Conservation (phyloP, 1,140 invertebrate species). For the Rhynchophorus ferrugineus region DNA sequence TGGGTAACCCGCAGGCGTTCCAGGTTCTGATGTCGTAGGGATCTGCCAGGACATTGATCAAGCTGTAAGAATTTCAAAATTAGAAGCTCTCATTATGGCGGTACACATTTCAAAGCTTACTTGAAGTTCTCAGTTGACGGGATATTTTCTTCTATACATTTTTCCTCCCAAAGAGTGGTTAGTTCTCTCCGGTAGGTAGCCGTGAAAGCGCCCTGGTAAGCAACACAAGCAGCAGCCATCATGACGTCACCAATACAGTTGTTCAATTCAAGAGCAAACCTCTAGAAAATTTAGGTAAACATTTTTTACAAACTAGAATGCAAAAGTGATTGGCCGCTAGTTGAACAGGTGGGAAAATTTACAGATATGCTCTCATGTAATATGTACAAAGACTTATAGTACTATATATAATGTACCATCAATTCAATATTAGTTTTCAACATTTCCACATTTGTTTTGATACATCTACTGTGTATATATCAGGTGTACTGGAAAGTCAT, state of each 20-base stretch:
- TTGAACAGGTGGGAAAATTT: too few species aligned
- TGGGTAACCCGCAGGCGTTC: slow-evolving; percentile 75
- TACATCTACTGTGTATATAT: too few species aligned
- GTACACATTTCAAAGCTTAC: slow-evolving; percentile 31
- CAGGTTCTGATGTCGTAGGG: slow-evolving; percentile 75
- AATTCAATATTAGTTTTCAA: too few species aligned
- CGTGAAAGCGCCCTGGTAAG: slow-evolving; percentile 84
- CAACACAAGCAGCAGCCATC: slow-evolving; percentile 74
- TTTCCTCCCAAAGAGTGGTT: slow-evolving; percentile 57
- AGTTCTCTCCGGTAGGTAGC: slow-evolving; percentile 62
- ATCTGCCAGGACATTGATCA: slow-evolving; percentile 70
- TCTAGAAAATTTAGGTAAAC: slow-evolving; percentile 18
- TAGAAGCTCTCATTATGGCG: slow-evolving; percentile 12
- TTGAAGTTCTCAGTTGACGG: slow-evolving; percentile 60
- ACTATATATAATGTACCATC: too few species aligned
- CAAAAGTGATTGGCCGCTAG: too few species aligned
- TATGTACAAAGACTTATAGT: too few species aligned
- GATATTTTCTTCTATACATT: slow-evolving; percentile 55
- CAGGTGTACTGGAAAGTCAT: too few species aligned
- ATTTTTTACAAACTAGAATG: too few species aligned
- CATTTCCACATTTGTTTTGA: too few species aligned
- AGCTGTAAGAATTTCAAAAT: slow-evolving; percentile 44
- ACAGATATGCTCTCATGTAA: too few species aligned
- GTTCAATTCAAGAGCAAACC: slow-evolving; percentile 45
- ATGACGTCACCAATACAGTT: slow-evolving; percentile 75